These are phyloP conservation scores for Amphibalanus amphitrite DNA, from an alignment of 1,140 invertebrate species.

Conservation along the genomic window DNA sequence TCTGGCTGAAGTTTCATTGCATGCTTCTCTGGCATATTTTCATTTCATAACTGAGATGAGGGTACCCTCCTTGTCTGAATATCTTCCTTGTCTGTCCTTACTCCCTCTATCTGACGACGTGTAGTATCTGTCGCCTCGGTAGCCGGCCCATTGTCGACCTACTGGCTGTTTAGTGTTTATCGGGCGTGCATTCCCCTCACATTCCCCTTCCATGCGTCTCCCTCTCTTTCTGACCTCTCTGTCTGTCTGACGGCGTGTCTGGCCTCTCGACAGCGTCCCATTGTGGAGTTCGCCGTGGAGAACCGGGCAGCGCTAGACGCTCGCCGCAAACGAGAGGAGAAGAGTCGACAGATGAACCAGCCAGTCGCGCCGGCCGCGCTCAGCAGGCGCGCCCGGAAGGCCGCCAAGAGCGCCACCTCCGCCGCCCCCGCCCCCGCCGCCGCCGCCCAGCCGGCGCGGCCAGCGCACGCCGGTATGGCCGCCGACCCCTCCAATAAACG, in stretches of 20 bases:
- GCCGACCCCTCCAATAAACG: not conserved
- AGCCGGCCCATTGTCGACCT: no score
- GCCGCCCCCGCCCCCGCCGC: no score
- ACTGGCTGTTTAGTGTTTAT: no score
- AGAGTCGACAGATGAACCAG: conserved; percentile 47
- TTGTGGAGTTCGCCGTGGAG: conserved; percentile 93
- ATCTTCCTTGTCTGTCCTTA: no score
- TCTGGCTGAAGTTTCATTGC: no score
- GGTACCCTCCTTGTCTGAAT: no score
- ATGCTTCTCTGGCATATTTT: no score
- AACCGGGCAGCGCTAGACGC: conserved; percentile 57
- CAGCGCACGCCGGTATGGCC: not conserved
- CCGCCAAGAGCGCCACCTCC: not conserved
- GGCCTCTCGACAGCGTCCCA: conserved; percentile 54
- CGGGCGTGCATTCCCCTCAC: no score
- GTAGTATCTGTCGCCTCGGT: no score
- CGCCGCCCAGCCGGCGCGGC: no score
- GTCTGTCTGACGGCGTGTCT: not conserved
- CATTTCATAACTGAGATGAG: no score
- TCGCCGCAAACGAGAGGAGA: conserved; percentile 49
- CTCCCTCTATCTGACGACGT: no score
- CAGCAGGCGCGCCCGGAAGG: not conserved
- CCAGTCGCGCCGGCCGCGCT: not conserved
- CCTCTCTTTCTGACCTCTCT: not conserved
- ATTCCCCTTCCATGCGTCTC: conserved; percentile 4